Conservation (phyloP, 2,113 vertebrate species). For the Stercorarius parasiticus region DNA sequence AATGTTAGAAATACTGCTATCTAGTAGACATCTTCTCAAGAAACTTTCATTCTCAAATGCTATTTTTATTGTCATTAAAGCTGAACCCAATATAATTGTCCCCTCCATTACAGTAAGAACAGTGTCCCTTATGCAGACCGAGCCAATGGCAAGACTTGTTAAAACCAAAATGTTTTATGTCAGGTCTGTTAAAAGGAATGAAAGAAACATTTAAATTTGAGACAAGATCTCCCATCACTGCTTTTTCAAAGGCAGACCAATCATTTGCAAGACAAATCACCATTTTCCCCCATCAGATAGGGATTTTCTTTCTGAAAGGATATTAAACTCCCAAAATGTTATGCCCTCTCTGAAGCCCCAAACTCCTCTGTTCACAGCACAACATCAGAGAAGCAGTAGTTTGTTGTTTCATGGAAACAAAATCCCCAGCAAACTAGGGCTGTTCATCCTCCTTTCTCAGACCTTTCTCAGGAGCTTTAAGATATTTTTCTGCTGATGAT, state of each 20-base stretch:
- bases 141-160: background rate
- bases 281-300: background rate
- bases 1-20: background rate
- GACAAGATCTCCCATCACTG: background rate
- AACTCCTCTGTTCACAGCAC: background rate
- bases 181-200: background rate
- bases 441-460: background rate
- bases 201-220: background rate
- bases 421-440: background rate
- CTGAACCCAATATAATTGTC: background rate
- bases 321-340: slow-evolving; percentile 24
- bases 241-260: slow-evolving; percentile 13
- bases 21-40: background rate
- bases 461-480: slow-evolving; percentile 22
- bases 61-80: background rate
- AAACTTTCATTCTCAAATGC: background rate
- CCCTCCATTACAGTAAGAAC: background rate
- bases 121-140: background rate
- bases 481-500: slow-evolving; percentile 24
- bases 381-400: background rate
- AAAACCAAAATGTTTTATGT: background rate
- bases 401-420: slow-evolving; percentile 32
- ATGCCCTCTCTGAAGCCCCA: background rate
- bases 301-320: slow-evolving; percentile 20
- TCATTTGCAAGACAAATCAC: background rate